Conservation (phyloP, 2,113 vertebrate species). For the Oenanthe oenanthe region DNA sequence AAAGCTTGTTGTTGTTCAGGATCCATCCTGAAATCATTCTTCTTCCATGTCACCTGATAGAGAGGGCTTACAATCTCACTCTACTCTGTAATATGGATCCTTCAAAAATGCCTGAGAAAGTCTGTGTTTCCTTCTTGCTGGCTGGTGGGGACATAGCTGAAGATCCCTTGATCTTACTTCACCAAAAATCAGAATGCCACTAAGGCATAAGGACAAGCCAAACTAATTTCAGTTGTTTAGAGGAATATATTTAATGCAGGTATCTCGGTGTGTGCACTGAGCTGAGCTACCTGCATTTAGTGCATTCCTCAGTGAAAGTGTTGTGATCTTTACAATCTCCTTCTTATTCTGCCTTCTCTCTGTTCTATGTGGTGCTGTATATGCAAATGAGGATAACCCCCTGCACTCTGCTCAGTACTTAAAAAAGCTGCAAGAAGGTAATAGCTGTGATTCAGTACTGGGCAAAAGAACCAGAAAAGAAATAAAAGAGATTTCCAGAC, state of each 20-base stretch:
- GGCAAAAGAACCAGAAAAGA: neutral
- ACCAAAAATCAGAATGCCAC: neutral
- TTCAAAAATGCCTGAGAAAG: neutral
- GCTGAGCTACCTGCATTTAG: neutral
- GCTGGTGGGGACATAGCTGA: neutral
- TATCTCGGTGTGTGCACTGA: neutral
- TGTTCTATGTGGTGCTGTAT: neutral
- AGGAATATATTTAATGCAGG: neutral
- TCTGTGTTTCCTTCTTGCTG: neutral
- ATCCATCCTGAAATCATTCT: neutral
- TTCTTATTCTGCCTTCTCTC: neutral
- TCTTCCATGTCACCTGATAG: neutral
- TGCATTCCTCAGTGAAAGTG: neutral
- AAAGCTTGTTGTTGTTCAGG: neutral
- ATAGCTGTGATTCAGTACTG: neutral
- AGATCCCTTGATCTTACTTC: neutral
- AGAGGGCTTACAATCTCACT: neutral
- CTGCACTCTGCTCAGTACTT: neutral
- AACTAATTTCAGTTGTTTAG: neutral
- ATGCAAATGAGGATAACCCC: neutral
- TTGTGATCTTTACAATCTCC: neutral
- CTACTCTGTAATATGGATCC: neutral
- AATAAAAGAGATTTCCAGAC: neutral
- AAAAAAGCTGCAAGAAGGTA: neutral
- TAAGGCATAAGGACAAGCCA: neutral